Evolutionary conservation across 2,113 vertebrate genomes (phyloP).

Genomic region (Camarhynchus parvulus): DNA sequence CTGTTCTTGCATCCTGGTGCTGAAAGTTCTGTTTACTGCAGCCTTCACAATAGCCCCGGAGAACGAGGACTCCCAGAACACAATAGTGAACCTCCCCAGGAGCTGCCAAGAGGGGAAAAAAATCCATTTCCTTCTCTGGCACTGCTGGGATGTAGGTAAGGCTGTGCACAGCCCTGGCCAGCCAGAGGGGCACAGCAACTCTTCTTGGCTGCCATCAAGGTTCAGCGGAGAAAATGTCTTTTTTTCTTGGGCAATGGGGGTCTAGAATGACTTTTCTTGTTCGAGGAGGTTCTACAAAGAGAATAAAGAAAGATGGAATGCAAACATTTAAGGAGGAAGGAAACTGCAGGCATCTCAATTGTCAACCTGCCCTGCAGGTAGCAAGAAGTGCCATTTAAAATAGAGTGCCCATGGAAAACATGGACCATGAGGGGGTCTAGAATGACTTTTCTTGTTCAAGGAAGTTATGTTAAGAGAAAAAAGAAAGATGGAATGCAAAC

Average conservation of each 20-base stretch:
- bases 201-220: background rate
- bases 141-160: slow-evolving; percentile 62
- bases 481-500: too few relatives aligned
- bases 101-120: slow-evolving; percentile 66
- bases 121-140: slow-evolving; percentile 62
- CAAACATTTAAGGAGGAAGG: too few relatives aligned
- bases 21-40: slow-evolving; percentile 64
- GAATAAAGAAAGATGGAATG: too few relatives aligned
- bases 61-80: slow-evolving; percentile 64
- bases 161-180: slow-evolving; percentile 30
- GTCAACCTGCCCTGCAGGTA: background rate
- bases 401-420: background rate
- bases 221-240: background rate
- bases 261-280: background rate
- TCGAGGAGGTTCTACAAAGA: background rate
- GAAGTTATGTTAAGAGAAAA: too few relatives aligned
- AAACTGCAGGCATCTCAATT: too few relatives aligned
- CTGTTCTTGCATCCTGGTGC: slow-evolving; percentile 58
- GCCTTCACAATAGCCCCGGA: slow-evolving; percentile 53
- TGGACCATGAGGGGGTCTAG: too few relatives aligned
- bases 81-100: slow-evolving; percentile 64
- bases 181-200: background rate
- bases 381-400: background rate
- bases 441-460: too few relatives aligned
- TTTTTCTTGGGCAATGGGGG: background rate